These are phyloP conservation scores for Psilopsiagon aymara DNA, from an alignment of 2,113 vertebrate genomes.

Conservation along the genomic window DNA sequence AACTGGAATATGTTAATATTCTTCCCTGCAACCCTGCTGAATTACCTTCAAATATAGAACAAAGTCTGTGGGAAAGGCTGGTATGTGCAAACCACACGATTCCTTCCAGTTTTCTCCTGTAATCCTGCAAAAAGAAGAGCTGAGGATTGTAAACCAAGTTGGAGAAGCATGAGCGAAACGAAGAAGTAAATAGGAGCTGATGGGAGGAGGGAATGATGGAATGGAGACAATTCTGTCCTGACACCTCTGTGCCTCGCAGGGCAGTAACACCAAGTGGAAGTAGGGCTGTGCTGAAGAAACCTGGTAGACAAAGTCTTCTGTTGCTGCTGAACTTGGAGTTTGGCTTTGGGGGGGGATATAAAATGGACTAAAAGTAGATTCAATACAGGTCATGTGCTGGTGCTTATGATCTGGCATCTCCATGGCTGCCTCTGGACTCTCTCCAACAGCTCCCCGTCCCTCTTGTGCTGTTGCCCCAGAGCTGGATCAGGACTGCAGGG, in stretches of 20 bases:
- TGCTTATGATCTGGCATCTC: background rate
- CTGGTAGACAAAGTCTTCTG: background rate
- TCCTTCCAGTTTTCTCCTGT: background rate
- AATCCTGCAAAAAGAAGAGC: background rate
- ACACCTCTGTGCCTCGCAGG: background rate
- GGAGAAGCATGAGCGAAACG: background rate
- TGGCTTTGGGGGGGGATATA: background rate
- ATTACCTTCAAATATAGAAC: background rate
- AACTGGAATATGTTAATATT: background rate
- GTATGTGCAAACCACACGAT: background rate
- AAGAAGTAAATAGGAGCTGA: background rate
- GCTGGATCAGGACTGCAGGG: background rate
- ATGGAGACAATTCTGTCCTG: background rate
- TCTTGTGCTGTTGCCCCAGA: background rate
- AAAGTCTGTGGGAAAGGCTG: background rate
- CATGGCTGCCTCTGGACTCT: background rate
- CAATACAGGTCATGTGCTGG: rapidly evolving
- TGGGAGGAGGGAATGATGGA: background rate
- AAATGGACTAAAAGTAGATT: background rate
- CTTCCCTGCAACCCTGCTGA: background rate
- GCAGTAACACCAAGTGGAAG: background rate
- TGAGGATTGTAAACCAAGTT: background rate
- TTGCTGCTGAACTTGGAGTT: background rate
- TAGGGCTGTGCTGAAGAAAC: background rate
- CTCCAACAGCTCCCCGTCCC: background rate